Percentiles rank a stretch among this genome's conserved stretches.
Conservation (phyloP, 2,113 vertebrate genomes). For the Stomatorhinus ivindoensis region DNA sequence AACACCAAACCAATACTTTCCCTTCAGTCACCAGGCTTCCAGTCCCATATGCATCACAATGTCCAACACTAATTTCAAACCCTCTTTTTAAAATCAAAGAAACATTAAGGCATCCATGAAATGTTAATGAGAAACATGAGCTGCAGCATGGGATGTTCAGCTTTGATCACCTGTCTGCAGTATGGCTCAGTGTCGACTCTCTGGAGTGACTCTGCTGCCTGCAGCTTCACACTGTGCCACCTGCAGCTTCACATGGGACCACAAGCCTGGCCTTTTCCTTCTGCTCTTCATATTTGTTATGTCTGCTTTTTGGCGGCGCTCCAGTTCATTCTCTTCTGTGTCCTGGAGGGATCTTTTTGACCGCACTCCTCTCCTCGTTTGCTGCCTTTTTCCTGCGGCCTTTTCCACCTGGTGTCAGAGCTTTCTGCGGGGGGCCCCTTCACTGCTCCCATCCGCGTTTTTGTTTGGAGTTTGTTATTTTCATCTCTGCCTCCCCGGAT, state of each 20-base stretch:
- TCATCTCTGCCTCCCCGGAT: constrained; percentile 39
- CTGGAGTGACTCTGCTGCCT: background rate
- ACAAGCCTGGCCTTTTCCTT: background rate
- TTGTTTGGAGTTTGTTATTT: constrained; percentile 47
- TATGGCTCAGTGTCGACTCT: constrained; percentile 35
- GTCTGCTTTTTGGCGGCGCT: background rate
- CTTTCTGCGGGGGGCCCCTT: constrained; percentile 35
- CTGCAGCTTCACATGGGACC: background rate
- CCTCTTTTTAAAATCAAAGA: background rate
- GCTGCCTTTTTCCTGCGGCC: constrained; percentile 24
- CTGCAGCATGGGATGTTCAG: constrained; percentile 48
- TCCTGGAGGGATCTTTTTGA: constrained; percentile 45
- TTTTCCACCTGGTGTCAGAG: constrained; percentile 42
- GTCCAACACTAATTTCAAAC: background rate
- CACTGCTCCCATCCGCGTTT: constrained; percentile 42
- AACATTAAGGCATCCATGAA: background rate
- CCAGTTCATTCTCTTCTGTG: constrained; percentile 26
- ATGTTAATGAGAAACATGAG: constrained; percentile 47
- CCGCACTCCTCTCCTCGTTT: constrained; percentile 5
- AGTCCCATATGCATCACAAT: background rate
- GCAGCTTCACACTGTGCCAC: background rate
- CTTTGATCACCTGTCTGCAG: constrained; percentile 51
- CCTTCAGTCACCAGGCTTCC: background rate
- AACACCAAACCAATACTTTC: background rate
- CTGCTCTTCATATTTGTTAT: background rate